phyloP scores from a whole-genome alignment of 2,113 vertebrate species.

The Catharus fuscescens region DNA sequence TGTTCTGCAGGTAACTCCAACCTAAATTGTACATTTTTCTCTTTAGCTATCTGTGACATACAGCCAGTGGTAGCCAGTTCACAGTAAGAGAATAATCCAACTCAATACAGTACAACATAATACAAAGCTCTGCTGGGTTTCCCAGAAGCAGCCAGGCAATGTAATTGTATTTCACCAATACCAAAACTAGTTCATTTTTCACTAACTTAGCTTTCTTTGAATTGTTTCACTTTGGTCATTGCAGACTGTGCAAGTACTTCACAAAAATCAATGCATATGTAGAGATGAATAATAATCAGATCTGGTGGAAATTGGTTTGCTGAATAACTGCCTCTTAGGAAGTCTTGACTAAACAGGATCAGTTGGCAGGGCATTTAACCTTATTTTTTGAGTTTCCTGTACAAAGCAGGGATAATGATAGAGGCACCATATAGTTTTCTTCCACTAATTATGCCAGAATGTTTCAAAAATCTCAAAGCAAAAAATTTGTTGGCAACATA shows the following conservation, averaged over 20 bases:
- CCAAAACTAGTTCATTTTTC: neutral
- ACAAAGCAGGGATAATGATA: neutral
- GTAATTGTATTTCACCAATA: neutral
- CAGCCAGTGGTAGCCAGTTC: neutral
- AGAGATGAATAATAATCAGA: conserved; percentile 2
- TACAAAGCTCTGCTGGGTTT: neutral
- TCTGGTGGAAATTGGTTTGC: neutral
- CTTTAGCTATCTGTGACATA: neutral
- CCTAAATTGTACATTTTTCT: neutral
- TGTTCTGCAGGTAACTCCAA: neutral
- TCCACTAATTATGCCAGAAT: neutral
- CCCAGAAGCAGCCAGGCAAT: neutral
- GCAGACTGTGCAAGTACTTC: neutral
- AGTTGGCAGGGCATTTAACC: neutral
- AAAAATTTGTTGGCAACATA: neutral
- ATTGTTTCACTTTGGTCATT: neutral
- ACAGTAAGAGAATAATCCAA: neutral
- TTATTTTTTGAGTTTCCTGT: neutral
- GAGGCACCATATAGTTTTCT: neutral
- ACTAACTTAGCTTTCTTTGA: neutral
- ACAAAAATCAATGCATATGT: neutral
- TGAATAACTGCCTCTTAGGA: neutral
- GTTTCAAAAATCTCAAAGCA: neutral
- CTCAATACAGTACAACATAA: neutral
- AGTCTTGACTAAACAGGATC: neutral